Percentiles rank a stretch among this genome's conserved stretches.
phyloP scores from a whole-genome alignment of 1,140 invertebrate genomes.

The Nilaparvata lugens region DNA sequence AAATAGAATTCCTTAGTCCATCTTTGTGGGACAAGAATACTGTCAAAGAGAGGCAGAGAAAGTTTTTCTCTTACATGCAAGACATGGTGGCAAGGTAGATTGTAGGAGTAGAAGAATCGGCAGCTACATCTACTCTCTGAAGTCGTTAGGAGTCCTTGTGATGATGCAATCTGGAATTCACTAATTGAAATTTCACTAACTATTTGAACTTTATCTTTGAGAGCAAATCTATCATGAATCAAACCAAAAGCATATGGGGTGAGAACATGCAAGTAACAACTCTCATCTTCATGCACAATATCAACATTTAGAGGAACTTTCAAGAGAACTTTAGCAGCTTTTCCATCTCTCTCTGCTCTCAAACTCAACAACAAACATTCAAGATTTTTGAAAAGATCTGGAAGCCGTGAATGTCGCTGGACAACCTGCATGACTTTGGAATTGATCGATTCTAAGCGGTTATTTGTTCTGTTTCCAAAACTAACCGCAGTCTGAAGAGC shows the following conservation, averaged over 20 bases:
- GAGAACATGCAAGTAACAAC: background rate
- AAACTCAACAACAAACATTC: conserved; percentile 3
- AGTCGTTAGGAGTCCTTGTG: conserved; percentile 1
- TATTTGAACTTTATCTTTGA: background rate
- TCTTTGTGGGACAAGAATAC: background rate
- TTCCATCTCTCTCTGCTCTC: conserved; percentile 2
- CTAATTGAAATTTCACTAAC: background rate
- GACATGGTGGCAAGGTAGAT: background rate
- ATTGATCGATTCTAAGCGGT: conserved; percentile 1
- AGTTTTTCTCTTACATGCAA: background rate
- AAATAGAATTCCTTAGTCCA: background rate
- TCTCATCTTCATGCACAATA: background rate
- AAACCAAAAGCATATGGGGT: conserved; percentile 2
- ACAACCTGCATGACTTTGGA: conserved; percentile 9
- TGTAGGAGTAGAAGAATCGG: background rate
- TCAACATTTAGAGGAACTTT: background rate
- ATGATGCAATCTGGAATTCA: background rate
- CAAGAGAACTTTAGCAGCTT: conserved; percentile 1
- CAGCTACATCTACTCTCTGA: background rate
- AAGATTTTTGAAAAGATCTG: background rate
- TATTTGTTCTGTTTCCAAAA: background rate
- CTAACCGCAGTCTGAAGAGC: background rate
- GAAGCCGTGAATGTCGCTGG: background rate
- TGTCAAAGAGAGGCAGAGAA: background rate
- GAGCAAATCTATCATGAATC: background rate